Evolutionary conservation across 2,888 invertebrate species (phyloP), one percentile per base, ranked within the genome.

Genomic region (Alsophila aescularia): DNA sequence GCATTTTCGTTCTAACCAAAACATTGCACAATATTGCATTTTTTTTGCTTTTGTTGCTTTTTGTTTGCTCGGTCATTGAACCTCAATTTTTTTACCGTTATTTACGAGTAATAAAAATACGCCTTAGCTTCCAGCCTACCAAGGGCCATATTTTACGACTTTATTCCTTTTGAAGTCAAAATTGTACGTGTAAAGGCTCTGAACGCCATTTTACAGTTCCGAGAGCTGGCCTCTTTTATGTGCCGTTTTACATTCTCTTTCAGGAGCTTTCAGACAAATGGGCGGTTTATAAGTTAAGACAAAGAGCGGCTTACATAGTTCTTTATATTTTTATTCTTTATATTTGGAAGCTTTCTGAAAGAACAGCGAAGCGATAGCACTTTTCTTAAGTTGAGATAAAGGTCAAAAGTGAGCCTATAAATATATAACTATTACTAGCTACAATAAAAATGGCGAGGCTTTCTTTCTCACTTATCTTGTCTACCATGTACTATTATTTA

Each of bases 151-250:
- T 40, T 44, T 47, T 36, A 48, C 32, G 35, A 41, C 31, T 48
- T 37, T 16, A 47, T 42, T 48, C 31, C 42, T 53, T 44, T 31
- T 47, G 37, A 47, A 39, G 31, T 37, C 18, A 47, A 29, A 29
- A 31, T 39, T 39, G 47, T 39, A 29, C 31, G 37, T 13, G 12
- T 18, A 39, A 39, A 29, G 18, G 18, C 47, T 47, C 14, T 18
- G 21, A 43, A 32, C 31, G 29, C 6, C 29, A 21, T 31, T 47
- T 31, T 13, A 37, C 37, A 36, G 37, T 29, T 12, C 16, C 16
- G 12, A n/a, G 21, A 47, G 39, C 9, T 18, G 18, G 6, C 9
- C 31, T n/a, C 42, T 35, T 44, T 14, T 32, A 31, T 41, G 32
- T 14, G 2, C 8, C 34, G 14, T 21, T 44, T 34, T 24, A 43